A percentile compares a stretch with the other conserved stretches of the same genome.
Conservation (phyloP, 2,797 vertebrate species). For the Monodelphis domestica region DNA sequence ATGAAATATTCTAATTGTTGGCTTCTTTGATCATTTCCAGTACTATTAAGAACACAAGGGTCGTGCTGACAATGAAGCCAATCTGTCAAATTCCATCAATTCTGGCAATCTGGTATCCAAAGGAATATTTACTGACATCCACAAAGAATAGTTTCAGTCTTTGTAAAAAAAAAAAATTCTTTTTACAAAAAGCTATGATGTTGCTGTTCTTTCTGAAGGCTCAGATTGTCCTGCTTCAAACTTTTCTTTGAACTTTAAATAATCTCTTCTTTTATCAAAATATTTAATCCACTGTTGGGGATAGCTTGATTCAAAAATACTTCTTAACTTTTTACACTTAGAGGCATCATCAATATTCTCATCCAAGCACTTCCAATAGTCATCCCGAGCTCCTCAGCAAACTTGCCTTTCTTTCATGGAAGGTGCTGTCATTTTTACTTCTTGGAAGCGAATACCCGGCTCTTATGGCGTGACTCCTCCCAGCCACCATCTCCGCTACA, state of each 20-base stretch:
- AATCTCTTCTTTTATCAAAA: slow-evolving; percentile 94
- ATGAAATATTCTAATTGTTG: slow-evolving; percentile 4
- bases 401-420: slow-evolving; percentile 89
- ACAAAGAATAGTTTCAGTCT: slow-evolving; percentile 8
- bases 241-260: slow-evolving; percentile 93
- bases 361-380: slow-evolving; percentile 94
- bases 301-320: slow-evolving; percentile 89
- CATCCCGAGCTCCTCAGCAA: slow-evolving; percentile 94
- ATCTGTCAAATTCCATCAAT: background rate
- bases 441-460: too few species aligned
- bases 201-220: slow-evolving; percentile 83
- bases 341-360: slow-evolving; percentile 82
- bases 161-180: background rate
- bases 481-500: too few species aligned
- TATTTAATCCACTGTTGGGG: slow-evolving; percentile 96
- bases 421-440: slow-evolving; percentile 90
- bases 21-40: background rate
- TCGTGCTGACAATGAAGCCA: background rate
- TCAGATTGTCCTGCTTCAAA: slow-evolving; percentile 89
- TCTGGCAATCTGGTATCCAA: background rate
- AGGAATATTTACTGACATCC: background rate
- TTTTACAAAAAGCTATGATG: slow-evolving; percentile 76
- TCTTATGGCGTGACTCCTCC: too few species aligned
- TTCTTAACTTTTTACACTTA: slow-evolving; percentile 86
- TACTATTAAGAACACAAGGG: background rate